Evolutionary conservation across 2,888 invertebrate genomes (phyloP).

Genomic region (Drosophila barbarae): DNA sequence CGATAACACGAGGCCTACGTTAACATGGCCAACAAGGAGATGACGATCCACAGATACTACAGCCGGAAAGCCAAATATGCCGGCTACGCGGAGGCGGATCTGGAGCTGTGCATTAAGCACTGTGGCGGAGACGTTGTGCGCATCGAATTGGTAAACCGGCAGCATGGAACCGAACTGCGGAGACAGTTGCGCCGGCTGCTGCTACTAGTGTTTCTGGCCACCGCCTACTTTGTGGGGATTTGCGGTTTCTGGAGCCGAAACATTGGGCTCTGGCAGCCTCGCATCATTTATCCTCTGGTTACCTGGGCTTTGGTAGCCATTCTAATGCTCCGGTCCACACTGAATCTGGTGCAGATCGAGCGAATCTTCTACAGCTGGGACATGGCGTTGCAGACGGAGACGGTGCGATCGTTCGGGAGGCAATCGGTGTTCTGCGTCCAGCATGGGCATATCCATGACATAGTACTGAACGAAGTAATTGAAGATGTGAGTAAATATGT

Average conservation of each 20-base stretch:
- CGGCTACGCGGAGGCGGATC: conserved; percentile 53
- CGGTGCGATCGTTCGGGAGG: conserved; percentile 71
- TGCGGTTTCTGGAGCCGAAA: conserved; percentile 6
- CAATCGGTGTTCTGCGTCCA: conserved; percentile 76
- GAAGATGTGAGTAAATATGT: conserved; percentile 74
- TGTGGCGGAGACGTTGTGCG: conserved; percentile 65
- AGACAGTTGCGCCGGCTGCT: conserved; percentile 48
- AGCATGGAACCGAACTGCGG: conserved; percentile 49
- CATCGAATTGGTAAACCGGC: conserved; percentile 61
- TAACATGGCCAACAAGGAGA: not conserved
- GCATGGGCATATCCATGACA: conserved; percentile 75
- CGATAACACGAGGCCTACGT: not conserved
- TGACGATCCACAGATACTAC: conserved; percentile 48
- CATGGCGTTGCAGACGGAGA: conserved; percentile 78
- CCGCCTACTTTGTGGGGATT: conserved; percentile 39
- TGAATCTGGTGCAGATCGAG: conserved; percentile 69
- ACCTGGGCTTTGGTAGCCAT: conserved; percentile 35
- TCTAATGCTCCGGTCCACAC: conserved; percentile 50
- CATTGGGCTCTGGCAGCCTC: conserved; percentile 23
- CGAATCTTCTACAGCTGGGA: conserved; percentile 68
- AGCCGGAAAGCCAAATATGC: conserved; percentile 57
- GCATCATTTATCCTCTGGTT: conserved; percentile 45
- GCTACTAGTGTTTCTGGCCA: conserved; percentile 33
- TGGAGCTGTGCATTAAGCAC: conserved; percentile 57
- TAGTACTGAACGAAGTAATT: conserved; percentile 80